These are phyloP conservation scores for Limnephilus auricula DNA, from an alignment of 2,888 invertebrate species.

Conservation along the genomic window DNA sequence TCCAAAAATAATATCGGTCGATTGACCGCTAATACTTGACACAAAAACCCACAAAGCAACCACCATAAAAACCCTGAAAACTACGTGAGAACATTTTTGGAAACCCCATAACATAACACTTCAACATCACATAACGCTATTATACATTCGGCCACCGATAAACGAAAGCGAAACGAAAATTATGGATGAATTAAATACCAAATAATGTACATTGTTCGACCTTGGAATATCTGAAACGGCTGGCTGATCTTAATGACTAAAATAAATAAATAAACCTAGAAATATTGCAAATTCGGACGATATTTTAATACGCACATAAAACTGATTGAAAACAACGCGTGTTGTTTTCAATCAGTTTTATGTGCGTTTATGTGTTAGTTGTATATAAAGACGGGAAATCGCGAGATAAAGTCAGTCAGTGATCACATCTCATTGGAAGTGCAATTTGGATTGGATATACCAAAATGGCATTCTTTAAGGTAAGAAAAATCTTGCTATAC, in stretches of 20 bases:
- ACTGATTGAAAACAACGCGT: not conserved
- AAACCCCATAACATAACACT: not conserved
- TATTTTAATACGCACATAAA: not conserved
- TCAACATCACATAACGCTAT: not conserved
- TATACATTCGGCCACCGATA: not conserved
- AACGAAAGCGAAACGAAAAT: not conserved
- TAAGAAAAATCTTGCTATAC: not conserved
- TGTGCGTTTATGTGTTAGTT: no score
- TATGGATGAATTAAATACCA: not conserved
- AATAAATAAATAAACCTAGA: not conserved
- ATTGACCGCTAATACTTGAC: not conserved
- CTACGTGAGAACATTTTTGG: not conserved
- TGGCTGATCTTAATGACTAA: not conserved
- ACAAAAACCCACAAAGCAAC: not conserved
- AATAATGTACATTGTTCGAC: not conserved
- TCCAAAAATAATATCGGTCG: not conserved
- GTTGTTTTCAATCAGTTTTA: no score
- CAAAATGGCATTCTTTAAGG: constrained; percentile 17
- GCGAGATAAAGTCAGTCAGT: not conserved
- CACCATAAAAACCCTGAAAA: not conserved
- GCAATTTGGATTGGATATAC: not conserved
- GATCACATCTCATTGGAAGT: not conserved
- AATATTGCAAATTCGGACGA: not conserved
- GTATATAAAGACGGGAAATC: not conserved
- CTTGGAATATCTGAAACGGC: constrained; percentile 10